Evolutionary conservation across 2,888 invertebrate genomes (phyloP), one percentile per base, ranked within the genome.

Genomic region (Baccha elongata): DNA sequence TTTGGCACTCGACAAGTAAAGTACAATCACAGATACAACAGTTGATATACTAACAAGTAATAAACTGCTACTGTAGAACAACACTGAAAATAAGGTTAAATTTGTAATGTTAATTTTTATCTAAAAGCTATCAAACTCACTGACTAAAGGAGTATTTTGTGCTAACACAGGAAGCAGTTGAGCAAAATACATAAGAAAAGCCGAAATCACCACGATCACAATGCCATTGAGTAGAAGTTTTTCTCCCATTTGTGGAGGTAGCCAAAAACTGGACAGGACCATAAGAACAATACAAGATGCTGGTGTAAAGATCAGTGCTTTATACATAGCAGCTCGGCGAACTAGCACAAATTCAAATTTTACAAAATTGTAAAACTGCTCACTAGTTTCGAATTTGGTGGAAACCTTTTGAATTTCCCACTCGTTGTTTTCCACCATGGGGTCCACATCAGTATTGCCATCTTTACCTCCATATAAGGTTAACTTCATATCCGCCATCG

Each of bases 231-330:
- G 87, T 11, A 93, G 88, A 19, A 94, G 91, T 88, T 94, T 94
- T 87, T 94, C 94, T 13, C 93, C 93, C 85, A 94, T 92, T 85
- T 93, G 92, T 0, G 94, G 93, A 0, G 94, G 94, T 52, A 94
- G 86, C 93, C 93, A 93, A 88, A 94, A 95, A 1, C 91, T 91
- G 13, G 93, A 89, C 48, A 95, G 89, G 0, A 93, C 93, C 86
- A 94, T 87, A 13, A 93, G 87, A 3, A 94, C 92, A 65, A 94
- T 92, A 67, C 93, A 94, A 91, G 90, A 85, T 1, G 93, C 93
- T 1, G 94, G 94, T n/a, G 93, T 92, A 48, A 94, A 91, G 46
- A 94, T 92, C 13, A 94, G 89, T 1, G 93, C 92, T 60, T 91
- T 92, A 88, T 94, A 94, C 76, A 93, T 92, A 0, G 93, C 92